phyloP scores from a whole-genome alignment of 2,797 vertebrate species.

The Chaunax sp. region DNA sequence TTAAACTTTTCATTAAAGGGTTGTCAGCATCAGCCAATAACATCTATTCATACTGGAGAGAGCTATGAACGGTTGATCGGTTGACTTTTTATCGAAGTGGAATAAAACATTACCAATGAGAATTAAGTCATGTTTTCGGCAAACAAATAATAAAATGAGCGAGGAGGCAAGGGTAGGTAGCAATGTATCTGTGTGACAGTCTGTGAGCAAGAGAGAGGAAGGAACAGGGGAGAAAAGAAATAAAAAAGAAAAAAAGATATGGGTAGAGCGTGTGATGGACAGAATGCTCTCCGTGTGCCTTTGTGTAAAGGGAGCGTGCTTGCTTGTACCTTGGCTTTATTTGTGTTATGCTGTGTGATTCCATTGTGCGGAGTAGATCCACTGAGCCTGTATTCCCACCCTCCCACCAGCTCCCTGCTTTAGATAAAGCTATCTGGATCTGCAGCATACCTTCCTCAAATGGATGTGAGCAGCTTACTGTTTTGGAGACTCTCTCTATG shows the following conservation, averaged over 20 bases:
- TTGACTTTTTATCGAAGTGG: too few species aligned
- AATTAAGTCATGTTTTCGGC: not conserved
- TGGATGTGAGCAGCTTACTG: slow-evolving; percentile 68
- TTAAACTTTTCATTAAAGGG: too few species aligned
- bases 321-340: slow-evolving; percentile 74
- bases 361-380: slow-evolving; percentile 74
- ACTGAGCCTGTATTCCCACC: slow-evolving; percentile 69
- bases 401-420: slow-evolving; percentile 54
- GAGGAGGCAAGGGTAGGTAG: slow-evolving; percentile 6
- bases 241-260: slow-evolving; percentile 55
- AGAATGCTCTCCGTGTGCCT: slow-evolving; percentile 49
- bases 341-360: slow-evolving; percentile 77
- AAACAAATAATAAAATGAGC: slow-evolving; percentile 9
- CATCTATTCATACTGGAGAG: too few species aligned
- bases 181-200: slow-evolving; percentile 20
- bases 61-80: too few species aligned
- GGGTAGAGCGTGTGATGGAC: slow-evolving; percentile 54
- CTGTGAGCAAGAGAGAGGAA: slow-evolving; percentile 33
- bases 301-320: slow-evolving; percentile 54
- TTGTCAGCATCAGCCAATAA: too few species aligned
- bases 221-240: slow-evolving; percentile 43
- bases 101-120: too few species aligned
- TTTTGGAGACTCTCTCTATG: slow-evolving; percentile 56
- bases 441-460: slow-evolving; percentile 63
- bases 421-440: slow-evolving; percentile 79